Evolutionary conservation across 2,113 vertebrate species (phyloP).

Genomic region (Verasper variegatus): DNA sequence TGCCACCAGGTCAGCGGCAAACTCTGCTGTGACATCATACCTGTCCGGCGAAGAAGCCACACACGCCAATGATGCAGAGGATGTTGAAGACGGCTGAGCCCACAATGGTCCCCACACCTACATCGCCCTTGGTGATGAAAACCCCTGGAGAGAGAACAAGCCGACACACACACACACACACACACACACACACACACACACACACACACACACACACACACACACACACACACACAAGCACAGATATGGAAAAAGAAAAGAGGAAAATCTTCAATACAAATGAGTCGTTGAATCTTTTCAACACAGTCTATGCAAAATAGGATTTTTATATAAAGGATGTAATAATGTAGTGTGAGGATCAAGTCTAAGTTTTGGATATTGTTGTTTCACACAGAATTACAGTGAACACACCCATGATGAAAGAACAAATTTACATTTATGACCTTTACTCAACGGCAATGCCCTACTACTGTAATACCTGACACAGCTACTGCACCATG

Average conservation of each 20-base stretch:
- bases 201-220: not conserved
- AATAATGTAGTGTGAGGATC: too few relatives aligned
- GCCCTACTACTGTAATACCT: not conserved
- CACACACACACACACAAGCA: not conserved
- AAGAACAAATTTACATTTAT: too few relatives aligned
- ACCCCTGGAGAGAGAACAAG: conserved; percentile 82
- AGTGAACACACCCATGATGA: too few relatives aligned
- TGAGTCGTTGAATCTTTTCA: too few relatives aligned
- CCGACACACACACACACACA: not conserved
- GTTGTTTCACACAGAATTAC: too few relatives aligned
- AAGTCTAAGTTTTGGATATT: too few relatives aligned
- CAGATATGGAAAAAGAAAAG: too few relatives aligned
- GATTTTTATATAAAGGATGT: too few relatives aligned
- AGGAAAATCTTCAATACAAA: too few relatives aligned
- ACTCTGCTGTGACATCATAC: conserved; percentile 71
- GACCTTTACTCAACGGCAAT: too few relatives aligned
- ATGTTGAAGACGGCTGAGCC: conserved; percentile 96
- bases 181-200: not conserved
- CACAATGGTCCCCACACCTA: conserved; percentile 94
- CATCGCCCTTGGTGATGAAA: conserved; percentile 94
- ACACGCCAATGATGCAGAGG: conserved; percentile 95
- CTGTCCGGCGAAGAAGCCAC: conserved; percentile 95
- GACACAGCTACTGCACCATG: conserved; percentile 60
- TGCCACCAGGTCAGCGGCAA: conserved; percentile 13
- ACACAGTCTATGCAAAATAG: too few relatives aligned